phyloP scores from a whole-genome alignment of 2,113 vertebrate genomes.

The Vombatus ursinus region DNA sequence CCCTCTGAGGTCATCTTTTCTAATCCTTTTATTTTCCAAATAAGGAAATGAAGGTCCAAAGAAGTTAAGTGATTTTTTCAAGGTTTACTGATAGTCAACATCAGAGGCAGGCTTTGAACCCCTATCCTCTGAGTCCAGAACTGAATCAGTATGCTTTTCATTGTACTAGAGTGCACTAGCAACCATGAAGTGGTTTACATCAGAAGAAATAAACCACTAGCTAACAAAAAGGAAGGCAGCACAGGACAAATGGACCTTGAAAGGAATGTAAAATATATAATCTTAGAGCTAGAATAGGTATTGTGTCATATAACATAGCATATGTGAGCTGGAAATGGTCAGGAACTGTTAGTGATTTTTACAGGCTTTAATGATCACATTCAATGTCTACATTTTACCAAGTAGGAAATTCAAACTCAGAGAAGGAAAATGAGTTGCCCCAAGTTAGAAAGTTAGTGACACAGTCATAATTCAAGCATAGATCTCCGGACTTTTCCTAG shows the following conservation, averaged over 20 bases:
- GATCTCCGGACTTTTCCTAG: neutral
- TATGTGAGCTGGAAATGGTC: neutral
- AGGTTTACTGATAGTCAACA: neutral
- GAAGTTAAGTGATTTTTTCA: neutral
- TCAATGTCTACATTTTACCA: neutral
- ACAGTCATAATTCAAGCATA: neutral
- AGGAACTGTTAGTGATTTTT: neutral
- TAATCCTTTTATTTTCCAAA: neutral
- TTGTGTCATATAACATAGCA: neutral
- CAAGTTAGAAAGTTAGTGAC: neutral
- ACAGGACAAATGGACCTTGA: neutral
- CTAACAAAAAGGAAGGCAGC: neutral
- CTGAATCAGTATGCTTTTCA: neutral
- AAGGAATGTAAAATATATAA: neutral
- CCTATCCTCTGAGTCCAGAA: neutral
- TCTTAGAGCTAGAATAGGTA: neutral
- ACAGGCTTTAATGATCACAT: neutral
- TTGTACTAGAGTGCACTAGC: neutral
- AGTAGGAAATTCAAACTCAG: neutral
- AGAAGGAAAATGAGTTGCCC: neutral
- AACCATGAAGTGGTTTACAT: neutral
- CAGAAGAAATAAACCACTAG: neutral
- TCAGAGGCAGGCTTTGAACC: neutral
- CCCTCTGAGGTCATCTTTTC: neutral
- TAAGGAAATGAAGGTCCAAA: neutral